Evolutionary conservation across 2,113 vertebrate species (phyloP), one percentile per base, ranked within the genome.

Genomic region (Holacanthus passer): DNA sequence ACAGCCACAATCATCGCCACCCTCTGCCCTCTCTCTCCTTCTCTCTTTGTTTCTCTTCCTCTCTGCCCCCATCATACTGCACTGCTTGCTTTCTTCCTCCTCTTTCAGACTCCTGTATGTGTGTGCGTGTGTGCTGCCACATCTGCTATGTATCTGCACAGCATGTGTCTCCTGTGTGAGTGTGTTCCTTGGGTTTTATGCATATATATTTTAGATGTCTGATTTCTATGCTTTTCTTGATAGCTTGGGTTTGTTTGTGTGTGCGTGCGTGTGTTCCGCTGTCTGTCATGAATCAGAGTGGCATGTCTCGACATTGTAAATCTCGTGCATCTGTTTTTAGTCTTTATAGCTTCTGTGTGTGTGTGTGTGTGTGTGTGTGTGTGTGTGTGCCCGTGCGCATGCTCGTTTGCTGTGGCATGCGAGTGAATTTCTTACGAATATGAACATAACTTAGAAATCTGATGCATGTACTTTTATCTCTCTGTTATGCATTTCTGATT

Each of bases 61-160:
- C 73, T 75, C 80, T 75, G 68, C 76, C 10, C 56, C 83, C 74
- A 80, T 81, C 82, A 75, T 11, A 52, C 39, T 16, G 24, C 83
- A 48, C 76, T 62, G 82, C 77, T 75, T 22, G 55, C 74, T 63
- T 78, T 65, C 72, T 66, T 73, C 50, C 60, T 31, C 68, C 60
- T 73, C 53, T 74, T 65, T 53, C 52, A 71, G 32, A 60, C 82
- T 64, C 22, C 17, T 56, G 66, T 24, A 48, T 60, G n/a, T 32
- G 48, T 65, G 47, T 82, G 50, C 74, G 76, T 31, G 48, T 45
- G 43, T 19, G 39, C 37, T 24, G 10, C 64, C 31, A 12, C 89
- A 82, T 87, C 85, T 87, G 72, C 48, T 68, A n/a, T 65, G 22
- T 75, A 84, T 84, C 83, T 84, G 64, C 86, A 65, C 77, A 82